Evolutionary conservation across 2,113 vertebrate species (phyloP).

Genomic region (Campylorhamphus procurvoides): DNA sequence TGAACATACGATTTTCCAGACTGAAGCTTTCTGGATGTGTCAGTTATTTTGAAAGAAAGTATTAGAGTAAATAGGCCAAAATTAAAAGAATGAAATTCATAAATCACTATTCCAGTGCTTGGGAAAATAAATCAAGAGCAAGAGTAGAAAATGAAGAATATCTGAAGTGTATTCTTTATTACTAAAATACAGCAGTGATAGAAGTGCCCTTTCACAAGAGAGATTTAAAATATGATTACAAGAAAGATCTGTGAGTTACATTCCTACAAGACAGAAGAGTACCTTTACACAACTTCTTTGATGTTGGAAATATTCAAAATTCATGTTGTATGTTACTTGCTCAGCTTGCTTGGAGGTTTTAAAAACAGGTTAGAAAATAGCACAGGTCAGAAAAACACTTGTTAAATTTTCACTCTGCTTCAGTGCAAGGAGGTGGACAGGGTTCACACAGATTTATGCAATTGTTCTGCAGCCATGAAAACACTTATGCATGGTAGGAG

Average conservation of each 20-base stretch:
- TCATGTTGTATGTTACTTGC: not conserved
- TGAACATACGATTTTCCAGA: not conserved
- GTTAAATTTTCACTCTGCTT: not conserved
- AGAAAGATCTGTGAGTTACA: not conserved
- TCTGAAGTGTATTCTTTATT: not conserved
- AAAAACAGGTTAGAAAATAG: not conserved
- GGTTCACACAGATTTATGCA: not conserved
- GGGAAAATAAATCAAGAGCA: not conserved
- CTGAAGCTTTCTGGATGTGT: not conserved
- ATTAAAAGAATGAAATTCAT: not conserved
- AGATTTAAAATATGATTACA: fast-evolving
- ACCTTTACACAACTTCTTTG: not conserved
- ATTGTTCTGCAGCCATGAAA: not conserved
- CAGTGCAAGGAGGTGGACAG: not conserved
- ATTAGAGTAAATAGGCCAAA: not conserved
- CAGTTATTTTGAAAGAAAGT: not conserved
- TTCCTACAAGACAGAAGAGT: not conserved
- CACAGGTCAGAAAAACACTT: not conserved
- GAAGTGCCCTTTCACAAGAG: not conserved
- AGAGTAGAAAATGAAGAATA: not conserved
- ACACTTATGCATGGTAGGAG: fast-evolving
- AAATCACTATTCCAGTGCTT: not conserved
- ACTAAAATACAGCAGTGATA: not conserved
- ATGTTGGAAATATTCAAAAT: not conserved
- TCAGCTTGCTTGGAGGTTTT: not conserved